These are phyloP conservation scores for Tenthredo distinguenda DNA, from an alignment of 2,888 invertebrate genomes.

Conservation along the genomic window DNA sequence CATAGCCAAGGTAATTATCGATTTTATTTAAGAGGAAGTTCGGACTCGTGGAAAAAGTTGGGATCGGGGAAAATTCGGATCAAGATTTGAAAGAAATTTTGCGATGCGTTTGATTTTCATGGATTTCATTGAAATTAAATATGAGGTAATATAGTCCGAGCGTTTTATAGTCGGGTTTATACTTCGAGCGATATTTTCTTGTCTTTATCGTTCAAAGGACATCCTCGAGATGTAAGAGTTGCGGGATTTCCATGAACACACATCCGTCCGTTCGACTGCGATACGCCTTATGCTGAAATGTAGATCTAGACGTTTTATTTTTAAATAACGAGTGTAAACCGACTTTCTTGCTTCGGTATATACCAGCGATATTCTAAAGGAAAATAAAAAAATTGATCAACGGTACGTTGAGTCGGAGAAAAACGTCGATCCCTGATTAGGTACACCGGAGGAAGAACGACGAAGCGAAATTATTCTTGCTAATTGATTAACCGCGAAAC, in stretches of 20 bases:
- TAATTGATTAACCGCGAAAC: background rate
- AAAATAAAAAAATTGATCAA: background rate
- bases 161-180: background rate
- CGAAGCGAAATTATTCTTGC: background rate
- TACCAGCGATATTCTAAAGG: background rate
- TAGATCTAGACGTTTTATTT: background rate
- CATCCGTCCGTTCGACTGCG: background rate
- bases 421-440: background rate
- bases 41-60: too few relatives aligned
- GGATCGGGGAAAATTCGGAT: too few relatives aligned
- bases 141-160: background rate
- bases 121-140: background rate
- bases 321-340: background rate
- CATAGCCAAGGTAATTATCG: conserved; percentile 72
- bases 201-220: background rate
- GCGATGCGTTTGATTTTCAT: too few relatives aligned
- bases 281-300: background rate
- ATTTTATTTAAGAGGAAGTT: background rate
- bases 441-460: background rate
- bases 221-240: conserved; percentile 8
- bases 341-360: background rate
- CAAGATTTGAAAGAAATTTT: too few relatives aligned
- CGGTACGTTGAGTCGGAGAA: background rate
- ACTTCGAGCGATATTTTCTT: background rate
- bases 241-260: conserved; percentile 19